These are phyloP conservation scores for Serranus cabrilla DNA, from an alignment of 2,797 vertebrate species.

Conservation along the genomic window DNA sequence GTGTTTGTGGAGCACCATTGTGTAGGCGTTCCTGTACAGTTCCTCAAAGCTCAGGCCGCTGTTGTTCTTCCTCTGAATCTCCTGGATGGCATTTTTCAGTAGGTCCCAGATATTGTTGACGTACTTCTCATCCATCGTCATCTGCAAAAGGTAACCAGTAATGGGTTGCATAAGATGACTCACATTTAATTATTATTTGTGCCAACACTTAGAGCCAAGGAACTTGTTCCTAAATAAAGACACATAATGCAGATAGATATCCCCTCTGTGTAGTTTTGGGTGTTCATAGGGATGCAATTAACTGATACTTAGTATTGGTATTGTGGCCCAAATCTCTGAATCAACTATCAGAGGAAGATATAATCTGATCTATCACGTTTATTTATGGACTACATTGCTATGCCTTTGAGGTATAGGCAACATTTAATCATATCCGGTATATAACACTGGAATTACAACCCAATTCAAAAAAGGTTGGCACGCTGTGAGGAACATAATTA, in stretches of 20 bases:
- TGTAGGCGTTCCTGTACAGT: constrained; percentile 98
- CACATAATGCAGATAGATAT: not conserved
- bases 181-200: not conserved
- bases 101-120: constrained; percentile 99
- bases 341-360: too few relatives aligned
- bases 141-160: constrained; percentile 84
- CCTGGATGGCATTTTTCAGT: constrained; percentile 98
- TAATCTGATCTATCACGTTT: too few relatives aligned
- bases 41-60: constrained; percentile 99
- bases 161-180: not conserved
- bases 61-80: constrained; percentile 99
- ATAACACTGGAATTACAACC: too few relatives aligned
- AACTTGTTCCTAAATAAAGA: not conserved
- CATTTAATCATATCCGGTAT: too few relatives aligned
- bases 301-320: too few relatives aligned
- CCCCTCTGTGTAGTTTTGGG: not conserved
- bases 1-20: constrained; percentile 99
- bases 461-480: too few relatives aligned
- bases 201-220: not conserved
- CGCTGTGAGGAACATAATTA: too few relatives aligned
- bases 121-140: constrained; percentile 99
- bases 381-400: too few relatives aligned
- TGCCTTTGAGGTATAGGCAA: too few relatives aligned
- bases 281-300: too few relatives aligned
- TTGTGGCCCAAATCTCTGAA: too few relatives aligned